Percentiles rank a stretch among this genome's conserved stretches.
These are phyloP conservation scores for Calliphora vicina DNA, from an alignment of 1,140 invertebrate genomes.

Conservation along the genomic window DNA sequence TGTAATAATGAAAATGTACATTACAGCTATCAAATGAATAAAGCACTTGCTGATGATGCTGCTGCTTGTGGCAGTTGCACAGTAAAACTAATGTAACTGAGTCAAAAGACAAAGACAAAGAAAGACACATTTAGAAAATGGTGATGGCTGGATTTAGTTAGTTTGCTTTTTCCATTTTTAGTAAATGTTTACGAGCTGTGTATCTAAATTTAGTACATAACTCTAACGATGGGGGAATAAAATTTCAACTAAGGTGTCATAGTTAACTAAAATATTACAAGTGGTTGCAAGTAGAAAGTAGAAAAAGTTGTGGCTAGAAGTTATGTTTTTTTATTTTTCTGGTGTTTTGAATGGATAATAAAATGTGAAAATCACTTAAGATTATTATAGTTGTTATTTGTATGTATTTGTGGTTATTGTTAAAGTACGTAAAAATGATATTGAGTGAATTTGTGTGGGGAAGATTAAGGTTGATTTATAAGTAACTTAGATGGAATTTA, in stretches of 20 bases:
- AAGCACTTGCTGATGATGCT: background rate
- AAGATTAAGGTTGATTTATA: too few relatives aligned
- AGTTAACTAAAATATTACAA: slow-evolving; percentile 4
- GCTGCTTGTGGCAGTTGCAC: background rate
- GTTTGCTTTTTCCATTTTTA: too few relatives aligned
- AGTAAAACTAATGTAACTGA: background rate
- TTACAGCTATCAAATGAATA: background rate
- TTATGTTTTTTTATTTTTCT: background rate
- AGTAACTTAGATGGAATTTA: too few relatives aligned
- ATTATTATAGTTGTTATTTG: slow-evolving; percentile 2
- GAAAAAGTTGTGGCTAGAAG: background rate
- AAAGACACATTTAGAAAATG: background rate
- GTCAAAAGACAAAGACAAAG: background rate
- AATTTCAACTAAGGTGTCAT: background rate
- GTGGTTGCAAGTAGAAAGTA: background rate
- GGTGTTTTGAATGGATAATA: background rate
- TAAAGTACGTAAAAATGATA: too few relatives aligned
- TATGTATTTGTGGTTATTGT: too few relatives aligned
- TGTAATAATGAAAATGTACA: slow-evolving; percentile 53
- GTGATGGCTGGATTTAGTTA: too few relatives aligned
- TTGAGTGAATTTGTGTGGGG: too few relatives aligned
- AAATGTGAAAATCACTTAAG: slow-evolving; percentile 23
- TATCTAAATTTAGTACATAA: background rate
- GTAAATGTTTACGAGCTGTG: too few relatives aligned
- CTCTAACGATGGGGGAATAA: background rate